Conservation (phyloP, 92 coral and sea anemone species). For the Galaxea fascicularis region DNA sequence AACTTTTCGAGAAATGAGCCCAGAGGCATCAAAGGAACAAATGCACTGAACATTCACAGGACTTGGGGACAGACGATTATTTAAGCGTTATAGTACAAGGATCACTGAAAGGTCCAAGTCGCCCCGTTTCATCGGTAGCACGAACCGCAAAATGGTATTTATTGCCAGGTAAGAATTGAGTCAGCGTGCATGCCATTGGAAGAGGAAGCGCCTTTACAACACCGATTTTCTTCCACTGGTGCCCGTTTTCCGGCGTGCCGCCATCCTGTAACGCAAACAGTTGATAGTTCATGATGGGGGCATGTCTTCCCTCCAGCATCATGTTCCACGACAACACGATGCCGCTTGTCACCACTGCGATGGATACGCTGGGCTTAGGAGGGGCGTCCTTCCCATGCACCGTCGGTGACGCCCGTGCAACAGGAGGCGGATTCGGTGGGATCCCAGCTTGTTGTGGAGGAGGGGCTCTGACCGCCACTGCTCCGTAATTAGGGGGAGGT, state of each 20-base stretch:
- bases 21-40: too few species aligned
- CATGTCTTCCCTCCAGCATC: constrained; percentile 71
- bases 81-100: constrained; percentile 93
- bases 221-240: constrained; percentile 96
- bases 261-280: constrained; percentile 91
- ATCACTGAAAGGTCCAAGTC: constrained; percentile 90
- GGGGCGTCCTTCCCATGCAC: constrained; percentile 61
- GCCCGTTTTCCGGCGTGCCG: constrained; percentile 63
- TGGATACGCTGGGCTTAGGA: constrained; percentile 92
- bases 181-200: constrained; percentile 98
- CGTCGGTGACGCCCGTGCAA: constrained; percentile 18
- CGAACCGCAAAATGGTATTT: constrained; percentile 97
- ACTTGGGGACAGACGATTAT: background rate
- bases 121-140: constrained; percentile 84
- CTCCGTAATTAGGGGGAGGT: constrained; percentile 21
- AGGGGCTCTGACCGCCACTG: constrained; percentile 18
- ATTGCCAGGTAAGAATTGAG: constrained; percentile 97
- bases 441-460: constrained; percentile 16
- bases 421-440: constrained; percentile 18
- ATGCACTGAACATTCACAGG: too few species aligned
- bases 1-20: too few species aligned
- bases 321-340: constrained; percentile 99
- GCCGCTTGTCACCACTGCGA: constrained; percentile 91
- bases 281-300: constrained; percentile 87
- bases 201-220: constrained; percentile 96